A percentile compares a stretch with the other conserved stretches of the same genome.
phyloP scores from a whole-genome alignment of 2,888 invertebrate genomes.

The Erebia ligea region DNA sequence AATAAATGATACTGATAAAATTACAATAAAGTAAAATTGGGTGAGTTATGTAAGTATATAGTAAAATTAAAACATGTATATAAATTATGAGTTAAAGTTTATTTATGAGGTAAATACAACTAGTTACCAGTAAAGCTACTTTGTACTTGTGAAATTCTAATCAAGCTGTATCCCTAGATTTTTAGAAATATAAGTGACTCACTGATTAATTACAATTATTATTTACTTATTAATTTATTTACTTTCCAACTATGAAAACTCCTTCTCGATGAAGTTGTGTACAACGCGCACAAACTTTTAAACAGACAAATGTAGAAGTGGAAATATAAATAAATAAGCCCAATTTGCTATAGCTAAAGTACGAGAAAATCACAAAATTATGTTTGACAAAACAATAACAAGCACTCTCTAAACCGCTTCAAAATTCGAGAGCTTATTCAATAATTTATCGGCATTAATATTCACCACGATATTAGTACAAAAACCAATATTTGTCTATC shows the following conservation, averaged over 20 bases:
- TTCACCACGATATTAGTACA: slow-evolving; percentile 30
- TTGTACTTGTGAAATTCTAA: too few relatives aligned
- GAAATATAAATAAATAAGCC: not conserved
- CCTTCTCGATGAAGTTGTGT: not conserved
- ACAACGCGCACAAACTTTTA: not conserved
- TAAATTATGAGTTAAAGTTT: too few relatives aligned
- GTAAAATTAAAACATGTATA: not conserved
- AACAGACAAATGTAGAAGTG: not conserved
- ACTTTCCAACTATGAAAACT: not conserved
- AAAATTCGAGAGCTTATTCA: slow-evolving; percentile 28
- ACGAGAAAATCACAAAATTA: not conserved
- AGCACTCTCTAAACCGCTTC: slow-evolving; percentile 22
- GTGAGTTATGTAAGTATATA: not conserved
- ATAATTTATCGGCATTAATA: slow-evolving; percentile 32
- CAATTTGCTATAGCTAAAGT: not conserved
- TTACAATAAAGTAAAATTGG: not conserved
- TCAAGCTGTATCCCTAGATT: too few relatives aligned
- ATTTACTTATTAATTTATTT: too few relatives aligned
- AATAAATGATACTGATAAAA: slow-evolving; percentile 13
- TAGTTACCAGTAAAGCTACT: too few relatives aligned
- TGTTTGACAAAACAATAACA: slow-evolving; percentile 2
- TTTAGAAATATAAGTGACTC: too few relatives aligned
- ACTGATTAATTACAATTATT: too few relatives aligned
- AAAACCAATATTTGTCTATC: slow-evolving; percentile 36
- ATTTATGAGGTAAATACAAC: too few relatives aligned